Evolutionary conservation across 2,888 invertebrate genomes (phyloP), one percentile per base, ranked within the genome.

Genomic region (Drosophila pegasa): DNA sequence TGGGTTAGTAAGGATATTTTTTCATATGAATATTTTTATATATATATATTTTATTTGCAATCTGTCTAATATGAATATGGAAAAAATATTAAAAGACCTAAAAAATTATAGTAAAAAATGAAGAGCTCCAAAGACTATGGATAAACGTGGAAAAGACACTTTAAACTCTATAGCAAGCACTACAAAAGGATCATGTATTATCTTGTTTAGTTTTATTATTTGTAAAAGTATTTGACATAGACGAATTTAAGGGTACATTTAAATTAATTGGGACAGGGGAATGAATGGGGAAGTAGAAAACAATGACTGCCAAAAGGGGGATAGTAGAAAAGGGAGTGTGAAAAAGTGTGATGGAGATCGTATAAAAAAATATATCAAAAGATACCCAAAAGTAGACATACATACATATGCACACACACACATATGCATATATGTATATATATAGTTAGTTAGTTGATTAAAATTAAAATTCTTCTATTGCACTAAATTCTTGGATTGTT

Each of bases 401-500:
- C 3, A 31, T 12, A 31, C 31, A 31, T n/a, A n/a, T n/a, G n/a
- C 31, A 25, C 25, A 43, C 5, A 10, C n/a, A 25, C 14, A 25
- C 9, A 5, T 10, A 43, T 3, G 9, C 7, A 25, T n/a, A 20
- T 4, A 20, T 6, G 33, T 10, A n/a, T n/a, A 31, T 7, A 31
- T 8, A 14, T 47, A 48, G 12, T 18, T 27, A 31, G 18, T 31
- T 14, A 31, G 18, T 31, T 14, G 18, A 20, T 48, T 18, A 16
- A 62, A 52, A 63, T 41, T 22, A 63, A 35, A 62, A 64, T 27
- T n/a, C 41, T 31, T 63, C 33, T 41, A 41, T 41, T 52, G 52
- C 52, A 64, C 63, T 63, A 51, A 51, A 52, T 63, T 63, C 64
- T 35, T 27, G 27, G 52, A 14, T 63, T 63, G 54, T 31, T 64